Evolutionary conservation across 2,888 invertebrate species (phyloP), one percentile per base, ranked within the genome.

Genomic region (Hipparchia semele): DNA sequence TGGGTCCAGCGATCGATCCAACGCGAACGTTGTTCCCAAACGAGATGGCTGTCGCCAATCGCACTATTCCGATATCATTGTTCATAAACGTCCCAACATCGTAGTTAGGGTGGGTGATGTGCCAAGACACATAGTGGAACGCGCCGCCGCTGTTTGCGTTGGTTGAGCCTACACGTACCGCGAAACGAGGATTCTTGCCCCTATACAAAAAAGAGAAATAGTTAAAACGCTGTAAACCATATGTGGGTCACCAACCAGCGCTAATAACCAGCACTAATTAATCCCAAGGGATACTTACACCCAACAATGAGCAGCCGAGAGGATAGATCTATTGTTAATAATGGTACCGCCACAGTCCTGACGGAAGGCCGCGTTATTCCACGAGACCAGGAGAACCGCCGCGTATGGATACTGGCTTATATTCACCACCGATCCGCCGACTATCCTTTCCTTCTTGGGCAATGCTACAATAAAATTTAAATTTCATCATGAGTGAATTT

Each of bases 261-360:
- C 2, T 39, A 0, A 39, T 39, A 39, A 1, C 39, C 39, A n/a
- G n/a, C n/a, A n/a, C n/a, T n/a, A n/a, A n/a, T n/a, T 54, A 12
- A 2, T n/a, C 12, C 49, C 2, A n/a, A 64, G 9, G 6, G 9
- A 54, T 54, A 2, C 71, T 71, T 67, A 71, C 71, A 46, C 9
- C 66, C 60, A 71, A 13, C 71, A 71, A 13, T 71, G 71, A 23
- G 71, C 60, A 39, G 71, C 71, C 2, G 67, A 53, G 2, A 71
- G 12, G 23, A 67, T 13, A 13, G 71, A 71, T 71, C 67, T 65
- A 45, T 61, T 61, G 23, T 71, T 71, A 3, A 67, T 53, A 6
- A 71, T 66, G 7, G 60, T 66, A 13, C 66, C 65, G 0, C 71
- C 71, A 8, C 71, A 71, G 10, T 39, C 39, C n/a, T 71, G 71